These are phyloP conservation scores for Tenodera sinensis DNA, from an alignment of 2,888 invertebrate genomes.

Conservation along the genomic window DNA sequence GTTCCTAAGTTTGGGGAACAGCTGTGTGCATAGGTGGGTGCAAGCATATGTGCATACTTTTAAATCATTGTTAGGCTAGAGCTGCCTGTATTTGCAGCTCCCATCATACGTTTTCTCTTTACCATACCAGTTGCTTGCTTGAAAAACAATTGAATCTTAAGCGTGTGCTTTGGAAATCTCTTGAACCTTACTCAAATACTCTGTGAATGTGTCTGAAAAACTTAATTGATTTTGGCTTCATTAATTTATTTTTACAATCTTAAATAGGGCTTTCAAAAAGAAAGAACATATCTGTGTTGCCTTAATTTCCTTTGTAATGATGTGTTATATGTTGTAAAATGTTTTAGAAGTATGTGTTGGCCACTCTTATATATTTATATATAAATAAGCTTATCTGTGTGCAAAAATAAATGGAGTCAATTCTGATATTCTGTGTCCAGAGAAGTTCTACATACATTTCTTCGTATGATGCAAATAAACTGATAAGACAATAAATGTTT, in stretches of 20 bases:
- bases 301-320: constrained; percentile 2
- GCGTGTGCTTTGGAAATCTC: neutral
- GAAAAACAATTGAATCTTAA: neutral
- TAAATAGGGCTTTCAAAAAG: constrained; percentile 1
- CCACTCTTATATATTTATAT: neutral
- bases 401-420: neutral
- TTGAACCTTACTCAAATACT: neutral
- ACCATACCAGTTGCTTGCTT: neutral
- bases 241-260: neutral
- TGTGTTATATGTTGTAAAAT: constrained; percentile 16
- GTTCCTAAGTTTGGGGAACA: neutral
- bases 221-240: constrained; percentile 3
- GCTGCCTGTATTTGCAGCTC: neutral
- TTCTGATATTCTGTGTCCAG: neutral
- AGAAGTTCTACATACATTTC: neutral
- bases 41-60: neutral
- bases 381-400: neutral
- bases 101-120: neutral
- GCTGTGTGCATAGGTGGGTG: neutral
- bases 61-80: neutral
- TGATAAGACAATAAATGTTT: neutral
- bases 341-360: neutral
- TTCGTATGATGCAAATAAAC: too few relatives aligned
- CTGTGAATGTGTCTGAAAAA: constrained; percentile 2
- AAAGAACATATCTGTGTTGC: neutral